Evolutionary conservation across 2,797 vertebrate species (phyloP).

Genomic region (Sebastes variabilis): DNA sequence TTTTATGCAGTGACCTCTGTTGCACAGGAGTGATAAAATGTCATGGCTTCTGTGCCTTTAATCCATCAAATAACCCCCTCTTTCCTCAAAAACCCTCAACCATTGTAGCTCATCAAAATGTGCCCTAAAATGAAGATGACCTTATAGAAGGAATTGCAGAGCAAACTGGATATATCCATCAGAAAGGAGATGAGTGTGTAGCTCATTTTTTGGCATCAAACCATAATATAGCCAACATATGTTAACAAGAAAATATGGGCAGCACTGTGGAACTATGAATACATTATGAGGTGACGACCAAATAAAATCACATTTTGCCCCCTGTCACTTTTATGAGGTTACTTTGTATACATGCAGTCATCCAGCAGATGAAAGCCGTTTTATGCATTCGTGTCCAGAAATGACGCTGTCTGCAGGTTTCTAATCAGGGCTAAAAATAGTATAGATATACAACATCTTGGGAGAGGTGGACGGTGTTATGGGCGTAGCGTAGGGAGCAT

Average conservation of each 20-base stretch:
- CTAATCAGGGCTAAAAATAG: slow-evolving; percentile 64
- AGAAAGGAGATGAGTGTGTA: slow-evolving; percentile 29
- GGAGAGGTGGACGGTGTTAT: neutral
- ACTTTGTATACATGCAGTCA: slow-evolving; percentile 40
- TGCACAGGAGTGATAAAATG: slow-evolving; percentile 65
- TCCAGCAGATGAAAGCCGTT: slow-evolving; percentile 59
- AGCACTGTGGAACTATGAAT: slow-evolving; percentile 44
- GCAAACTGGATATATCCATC: slow-evolving; percentile 33
- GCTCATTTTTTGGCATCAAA: slow-evolving; percentile 26
- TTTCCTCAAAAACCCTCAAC: slow-evolving; percentile 8
- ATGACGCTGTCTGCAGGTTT: slow-evolving; percentile 52
- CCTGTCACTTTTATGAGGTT: slow-evolving; percentile 64
- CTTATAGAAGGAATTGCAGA: slow-evolving; percentile 27
- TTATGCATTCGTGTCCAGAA: slow-evolving; percentile 53
- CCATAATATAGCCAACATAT: slow-evolving; percentile 30
- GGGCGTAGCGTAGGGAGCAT: neutral
- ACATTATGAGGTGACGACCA: slow-evolving; percentile 51
- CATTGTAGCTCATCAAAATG: slow-evolving; percentile 43
- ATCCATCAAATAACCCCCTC: slow-evolving; percentile 72
- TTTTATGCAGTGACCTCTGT: slow-evolving; percentile 57
- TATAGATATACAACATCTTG: slow-evolving; percentile 17
- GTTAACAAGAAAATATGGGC: slow-evolving; percentile 47
- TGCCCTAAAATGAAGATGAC: slow-evolving; percentile 43
- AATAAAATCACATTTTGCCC: slow-evolving; percentile 63
- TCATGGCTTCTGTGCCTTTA: slow-evolving; percentile 67